Evolutionary conservation across 1,140 invertebrate species (phyloP).

Genomic region (Hylaeus anthracinus): DNA sequence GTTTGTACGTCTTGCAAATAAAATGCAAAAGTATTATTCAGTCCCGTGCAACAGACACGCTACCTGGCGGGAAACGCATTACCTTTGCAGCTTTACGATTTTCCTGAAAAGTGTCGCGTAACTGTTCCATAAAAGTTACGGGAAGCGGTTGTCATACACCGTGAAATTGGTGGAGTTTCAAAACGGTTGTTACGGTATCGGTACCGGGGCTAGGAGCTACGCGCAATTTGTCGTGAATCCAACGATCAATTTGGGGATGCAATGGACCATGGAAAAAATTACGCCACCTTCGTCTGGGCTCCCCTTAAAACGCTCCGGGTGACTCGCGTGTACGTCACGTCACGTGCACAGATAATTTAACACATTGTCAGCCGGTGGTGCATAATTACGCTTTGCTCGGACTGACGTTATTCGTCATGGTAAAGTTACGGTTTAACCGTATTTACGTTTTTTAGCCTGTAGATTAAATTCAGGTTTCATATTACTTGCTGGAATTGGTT

Average conservation of each 20-base stretch:
- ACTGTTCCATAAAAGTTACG: slow-evolving; percentile 63
- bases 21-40: slow-evolving; percentile 57
- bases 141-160: slow-evolving; percentile 60
- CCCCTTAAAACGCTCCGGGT: neutral
- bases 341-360: neutral
- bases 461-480: no score
- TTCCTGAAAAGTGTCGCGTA: slow-evolving; percentile 57
- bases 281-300: neutral
- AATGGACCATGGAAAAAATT: slow-evolving; percentile 38
- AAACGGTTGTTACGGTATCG: slow-evolving; percentile 50
- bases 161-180: slow-evolving; percentile 56
- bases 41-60: slow-evolving; percentile 28
- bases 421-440: no score
- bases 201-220: slow-evolving; percentile 8
- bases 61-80: slow-evolving; percentile 44
- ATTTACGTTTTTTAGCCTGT: no score
- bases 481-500: no score
- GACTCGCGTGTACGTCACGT: neutral
- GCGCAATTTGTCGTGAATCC: slow-evolving; percentile 42
- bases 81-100: slow-evolving; percentile 60
- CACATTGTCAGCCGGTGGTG: no score
- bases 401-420: no score
- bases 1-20: slow-evolving; percentile 56
- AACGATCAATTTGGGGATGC: slow-evolving; percentile 38
- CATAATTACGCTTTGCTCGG: no score